phyloP scores from a whole-genome alignment of 2,113 vertebrate species.

The Nothocercus nigrocapillus region DNA sequence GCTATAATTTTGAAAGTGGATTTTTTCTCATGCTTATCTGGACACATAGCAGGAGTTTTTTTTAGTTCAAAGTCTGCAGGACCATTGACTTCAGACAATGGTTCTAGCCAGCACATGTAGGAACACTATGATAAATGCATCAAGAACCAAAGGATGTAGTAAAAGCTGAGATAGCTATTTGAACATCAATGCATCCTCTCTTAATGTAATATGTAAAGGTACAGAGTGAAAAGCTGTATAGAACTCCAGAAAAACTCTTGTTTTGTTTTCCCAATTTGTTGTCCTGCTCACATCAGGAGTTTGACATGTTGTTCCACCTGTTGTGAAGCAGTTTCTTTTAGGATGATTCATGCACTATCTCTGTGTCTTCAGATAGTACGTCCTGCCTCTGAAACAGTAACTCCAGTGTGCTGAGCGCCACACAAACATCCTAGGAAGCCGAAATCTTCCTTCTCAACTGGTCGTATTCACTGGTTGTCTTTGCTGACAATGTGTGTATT shows the following conservation, averaged over 20 bases:
- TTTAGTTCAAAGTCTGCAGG: neutral
- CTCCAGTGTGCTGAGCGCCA: neutral
- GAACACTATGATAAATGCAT: neutral
- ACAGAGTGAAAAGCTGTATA: neutral
- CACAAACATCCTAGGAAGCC: neutral
- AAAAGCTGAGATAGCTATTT: neutral
- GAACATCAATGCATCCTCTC: neutral
- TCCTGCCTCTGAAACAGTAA: neutral
- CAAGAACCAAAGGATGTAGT: neutral
- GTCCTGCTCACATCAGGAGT: neutral
- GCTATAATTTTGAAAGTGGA: neutral
- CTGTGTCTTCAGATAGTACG: neutral
- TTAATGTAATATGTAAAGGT: neutral
- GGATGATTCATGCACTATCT: neutral
- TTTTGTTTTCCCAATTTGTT: neutral
- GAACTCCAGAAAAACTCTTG: neutral
- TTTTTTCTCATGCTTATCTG: neutral
- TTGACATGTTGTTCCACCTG: neutral
- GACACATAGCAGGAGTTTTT: neutral
- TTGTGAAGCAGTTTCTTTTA: neutral
- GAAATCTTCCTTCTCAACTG: neutral
- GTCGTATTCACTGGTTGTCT: fast-evolving
- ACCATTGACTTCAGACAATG: neutral
- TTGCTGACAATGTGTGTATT: neutral
- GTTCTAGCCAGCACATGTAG: neutral